These are phyloP conservation scores for Denticeps clupeoides DNA, from an alignment of 2,797 vertebrate genomes.

Conservation along the genomic window DNA sequence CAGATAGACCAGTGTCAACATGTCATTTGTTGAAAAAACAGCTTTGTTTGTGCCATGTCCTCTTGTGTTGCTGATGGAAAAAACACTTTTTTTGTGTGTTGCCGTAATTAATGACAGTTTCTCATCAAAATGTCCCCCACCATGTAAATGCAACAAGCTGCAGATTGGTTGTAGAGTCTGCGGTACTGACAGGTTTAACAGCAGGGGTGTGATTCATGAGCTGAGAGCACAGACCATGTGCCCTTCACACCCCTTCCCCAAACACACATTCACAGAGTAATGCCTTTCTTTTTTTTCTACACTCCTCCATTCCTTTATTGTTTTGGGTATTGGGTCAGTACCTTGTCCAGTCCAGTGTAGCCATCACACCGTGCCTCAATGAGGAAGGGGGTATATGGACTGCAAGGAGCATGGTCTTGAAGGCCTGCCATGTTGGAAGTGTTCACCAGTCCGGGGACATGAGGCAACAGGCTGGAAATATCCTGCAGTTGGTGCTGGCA, in stretches of 20 bases:
- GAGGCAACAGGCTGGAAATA: constrained; percentile 65
- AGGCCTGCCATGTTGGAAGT: constrained; percentile 39
- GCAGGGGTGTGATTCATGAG: constrained; percentile 44
- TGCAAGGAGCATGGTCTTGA: no score
- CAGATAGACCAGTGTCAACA: constrained; percentile 21
- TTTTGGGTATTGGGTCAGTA: no score
- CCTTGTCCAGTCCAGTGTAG: no score
- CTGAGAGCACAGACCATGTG: constrained; percentile 41
- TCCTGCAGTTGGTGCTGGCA: constrained; percentile 61
- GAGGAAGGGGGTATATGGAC: no score
- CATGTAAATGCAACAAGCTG: no score
- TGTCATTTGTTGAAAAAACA: no score
- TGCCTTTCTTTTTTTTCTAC: constrained; percentile 62
- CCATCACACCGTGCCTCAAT: no score
- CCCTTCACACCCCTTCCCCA: constrained; percentile 23
- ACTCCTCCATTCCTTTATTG: no score
- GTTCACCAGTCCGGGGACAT: constrained; percentile 41
- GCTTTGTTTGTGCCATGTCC: no score
- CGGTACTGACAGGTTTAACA: constrained; percentile 41
- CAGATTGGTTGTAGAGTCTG: constrained; percentile 5
- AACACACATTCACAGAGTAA: constrained; percentile 37
- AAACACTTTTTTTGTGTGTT: neutral
- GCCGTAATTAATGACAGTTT: neutral
- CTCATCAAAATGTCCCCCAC: no score
- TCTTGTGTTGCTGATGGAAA: no score